Conservation (phyloP, 1,140 invertebrate species). For the Macrotrachela quadricornifera region DNA sequence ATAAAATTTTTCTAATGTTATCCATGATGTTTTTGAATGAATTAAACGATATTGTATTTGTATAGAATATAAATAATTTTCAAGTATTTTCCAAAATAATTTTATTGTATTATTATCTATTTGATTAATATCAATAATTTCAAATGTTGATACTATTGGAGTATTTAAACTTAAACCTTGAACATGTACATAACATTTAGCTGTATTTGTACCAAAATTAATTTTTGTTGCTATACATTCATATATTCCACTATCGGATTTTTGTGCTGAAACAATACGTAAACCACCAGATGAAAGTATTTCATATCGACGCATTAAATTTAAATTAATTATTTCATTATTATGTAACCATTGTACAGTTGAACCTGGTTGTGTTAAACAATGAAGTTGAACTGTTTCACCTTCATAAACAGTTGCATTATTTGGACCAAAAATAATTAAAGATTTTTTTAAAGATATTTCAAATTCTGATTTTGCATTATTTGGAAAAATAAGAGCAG, state of each 20-base stretch:
- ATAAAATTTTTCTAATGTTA: too few relatives aligned
- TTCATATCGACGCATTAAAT: conserved; percentile 7
- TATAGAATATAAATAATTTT: too few relatives aligned
- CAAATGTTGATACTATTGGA: too few relatives aligned
- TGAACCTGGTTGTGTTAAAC: not conserved
- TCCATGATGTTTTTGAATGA: too few relatives aligned
- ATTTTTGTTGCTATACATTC: conserved; percentile 8
- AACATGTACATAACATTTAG: conserved; percentile 4
- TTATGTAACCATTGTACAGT: conserved; percentile 9
- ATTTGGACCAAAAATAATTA: conserved; percentile 9
- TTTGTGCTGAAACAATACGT: conserved; percentile 6
- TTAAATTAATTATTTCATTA: conserved; percentile 5
- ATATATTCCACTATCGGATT: conserved; percentile 9
- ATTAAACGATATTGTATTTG: too few relatives aligned
- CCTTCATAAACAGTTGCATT: conserved; percentile 9
- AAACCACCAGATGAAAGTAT: conserved; percentile 4
- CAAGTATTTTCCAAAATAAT: too few relatives aligned
- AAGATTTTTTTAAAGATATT: not conserved
- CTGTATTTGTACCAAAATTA: conserved; percentile 4
- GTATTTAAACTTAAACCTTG: too few relatives aligned
- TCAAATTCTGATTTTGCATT: too few relatives aligned
- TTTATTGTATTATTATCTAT: too few relatives aligned
- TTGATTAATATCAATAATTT: too few relatives aligned
- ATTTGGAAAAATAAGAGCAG: too few relatives aligned
- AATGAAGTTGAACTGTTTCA: conserved; percentile 3